phyloP scores from a whole-genome alignment of 2,113 vertebrate species.

The Aegithalos caudatus region DNA sequence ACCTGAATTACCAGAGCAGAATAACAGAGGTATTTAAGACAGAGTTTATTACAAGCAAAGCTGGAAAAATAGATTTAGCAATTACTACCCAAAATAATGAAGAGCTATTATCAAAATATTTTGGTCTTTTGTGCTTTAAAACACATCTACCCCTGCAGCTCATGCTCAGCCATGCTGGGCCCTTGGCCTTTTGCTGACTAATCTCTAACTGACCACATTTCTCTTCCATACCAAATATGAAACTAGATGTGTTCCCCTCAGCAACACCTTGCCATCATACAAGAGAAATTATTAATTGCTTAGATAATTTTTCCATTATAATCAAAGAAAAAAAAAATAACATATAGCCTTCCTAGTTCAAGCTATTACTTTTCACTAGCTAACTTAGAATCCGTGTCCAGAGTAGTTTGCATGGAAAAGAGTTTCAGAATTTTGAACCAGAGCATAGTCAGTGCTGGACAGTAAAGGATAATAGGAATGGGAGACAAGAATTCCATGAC shows the following conservation, averaged over 20 bases:
- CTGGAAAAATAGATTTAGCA: background rate
- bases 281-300: background rate
- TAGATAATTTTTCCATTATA: background rate
- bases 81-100: background rate
- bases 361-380: background rate
- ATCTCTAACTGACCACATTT: background rate
- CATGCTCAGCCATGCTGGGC: background rate
- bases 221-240: background rate
- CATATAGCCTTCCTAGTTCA: background rate
- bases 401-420: background rate
- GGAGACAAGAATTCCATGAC: background rate
- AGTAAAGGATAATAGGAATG: background rate
- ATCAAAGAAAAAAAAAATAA: background rate
- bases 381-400: background rate
- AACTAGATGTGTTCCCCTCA: background rate
- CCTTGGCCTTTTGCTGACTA: background rate
- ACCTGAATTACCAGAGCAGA: background rate
- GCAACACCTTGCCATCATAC: background rate
- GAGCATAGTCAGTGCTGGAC: background rate
- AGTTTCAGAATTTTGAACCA: background rate
- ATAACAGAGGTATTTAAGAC: background rate
- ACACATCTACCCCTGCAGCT: background rate
- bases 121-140: background rate
- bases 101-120: background rate
- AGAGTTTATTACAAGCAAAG: background rate